Evolutionary conservation across 2,797 vertebrate species (phyloP).

Genomic region (Neopelma chrysocephalum): DNA sequence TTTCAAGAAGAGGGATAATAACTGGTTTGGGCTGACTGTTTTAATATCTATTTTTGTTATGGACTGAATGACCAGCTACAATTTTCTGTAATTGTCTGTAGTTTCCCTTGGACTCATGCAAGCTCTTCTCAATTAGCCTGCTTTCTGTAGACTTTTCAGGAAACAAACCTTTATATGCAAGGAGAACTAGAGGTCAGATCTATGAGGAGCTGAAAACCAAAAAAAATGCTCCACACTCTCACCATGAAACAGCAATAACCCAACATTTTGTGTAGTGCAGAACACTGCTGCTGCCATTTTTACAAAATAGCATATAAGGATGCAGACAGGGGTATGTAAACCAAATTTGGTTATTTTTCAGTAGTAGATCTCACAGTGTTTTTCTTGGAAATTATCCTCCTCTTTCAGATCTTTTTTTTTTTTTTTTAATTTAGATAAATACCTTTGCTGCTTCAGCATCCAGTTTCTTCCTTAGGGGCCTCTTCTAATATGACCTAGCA

Average conservation of each 20-base stretch:
- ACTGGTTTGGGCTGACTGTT: neutral
- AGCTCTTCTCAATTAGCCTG: neutral
- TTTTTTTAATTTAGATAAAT: neutral
- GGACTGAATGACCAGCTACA: neutral
- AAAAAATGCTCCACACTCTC: neutral
- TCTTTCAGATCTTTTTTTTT: neutral
- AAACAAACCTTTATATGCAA: neutral
- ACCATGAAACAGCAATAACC: neutral
- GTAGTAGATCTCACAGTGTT: neutral
- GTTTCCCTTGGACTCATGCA: neutral
- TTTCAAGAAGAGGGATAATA: neutral
- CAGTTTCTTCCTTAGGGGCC: neutral
- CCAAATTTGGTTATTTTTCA: neutral
- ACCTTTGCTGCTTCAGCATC: neutral
- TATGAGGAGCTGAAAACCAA: neutral
- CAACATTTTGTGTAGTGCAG: neutral
- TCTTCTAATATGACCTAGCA: neutral
- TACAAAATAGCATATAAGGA: neutral
- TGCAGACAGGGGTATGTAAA: neutral
- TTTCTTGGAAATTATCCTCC: neutral
- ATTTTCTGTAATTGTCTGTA: neutral
- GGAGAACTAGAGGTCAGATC: neutral
- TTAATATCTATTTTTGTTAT: neutral
- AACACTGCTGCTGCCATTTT: neutral
- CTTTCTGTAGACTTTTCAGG: neutral